Evolutionary conservation across 2,888 invertebrate genomes (phyloP).

Genomic region (Metopia argyrocephala): DNA sequence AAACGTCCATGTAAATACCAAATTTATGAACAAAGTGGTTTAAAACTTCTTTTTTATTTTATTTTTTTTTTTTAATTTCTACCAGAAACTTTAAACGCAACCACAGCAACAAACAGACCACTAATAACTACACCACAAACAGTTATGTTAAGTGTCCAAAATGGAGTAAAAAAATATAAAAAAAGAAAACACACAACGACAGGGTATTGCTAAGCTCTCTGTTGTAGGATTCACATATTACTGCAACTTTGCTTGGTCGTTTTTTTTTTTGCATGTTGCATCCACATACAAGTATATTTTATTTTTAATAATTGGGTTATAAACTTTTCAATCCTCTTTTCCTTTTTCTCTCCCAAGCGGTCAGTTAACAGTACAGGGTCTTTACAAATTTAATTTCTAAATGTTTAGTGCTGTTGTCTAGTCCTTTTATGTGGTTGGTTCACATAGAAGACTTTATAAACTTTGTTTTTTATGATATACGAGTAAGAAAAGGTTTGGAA

Average conservation of each 20-base stretch:
- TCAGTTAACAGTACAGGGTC: neutral
- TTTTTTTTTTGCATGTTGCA: neutral
- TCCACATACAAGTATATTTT: neutral
- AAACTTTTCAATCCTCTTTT: neutral
- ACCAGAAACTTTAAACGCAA: neutral
- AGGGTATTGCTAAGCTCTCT: slow-evolving; percentile 1
- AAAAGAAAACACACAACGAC: neutral
- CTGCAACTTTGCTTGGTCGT: too few species aligned
- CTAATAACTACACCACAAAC: slow-evolving; percentile 52
- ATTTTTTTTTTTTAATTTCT: neutral
- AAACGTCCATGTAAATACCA: neutral
- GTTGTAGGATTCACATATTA: slow-evolving; percentile 24
- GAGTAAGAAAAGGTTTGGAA: neutral
- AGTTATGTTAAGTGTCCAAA: slow-evolving; percentile 26
- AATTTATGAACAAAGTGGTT: neutral
- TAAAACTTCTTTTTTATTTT: neutral
- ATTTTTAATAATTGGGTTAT: neutral
- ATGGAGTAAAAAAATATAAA: neutral
- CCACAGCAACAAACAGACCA: slow-evolving; percentile 25
- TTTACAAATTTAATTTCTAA: neutral
- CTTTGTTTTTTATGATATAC: too few species aligned
- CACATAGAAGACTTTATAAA: neutral
- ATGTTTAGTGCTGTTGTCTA: neutral
- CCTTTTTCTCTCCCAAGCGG: neutral
- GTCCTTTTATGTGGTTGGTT: neutral